phyloP scores from a whole-genome alignment of 2,113 vertebrate species.

The Urocolius indicus region DNA sequence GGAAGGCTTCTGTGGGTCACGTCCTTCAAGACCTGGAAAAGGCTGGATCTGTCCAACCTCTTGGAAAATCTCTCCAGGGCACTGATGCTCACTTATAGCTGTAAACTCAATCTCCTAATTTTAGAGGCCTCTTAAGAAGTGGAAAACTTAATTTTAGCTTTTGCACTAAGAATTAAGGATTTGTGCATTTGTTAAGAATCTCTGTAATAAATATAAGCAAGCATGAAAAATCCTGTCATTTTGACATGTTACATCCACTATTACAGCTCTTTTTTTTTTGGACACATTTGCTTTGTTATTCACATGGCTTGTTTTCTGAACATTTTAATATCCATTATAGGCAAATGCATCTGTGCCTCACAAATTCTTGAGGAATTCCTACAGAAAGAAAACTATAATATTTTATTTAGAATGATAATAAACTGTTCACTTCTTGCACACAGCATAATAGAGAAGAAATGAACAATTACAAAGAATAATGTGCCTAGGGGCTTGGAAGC shows the following conservation, averaged over 20 bases:
- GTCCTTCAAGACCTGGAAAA: slow-evolving; percentile 53
- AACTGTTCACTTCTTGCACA: neutral
- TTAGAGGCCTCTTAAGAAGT: neutral
- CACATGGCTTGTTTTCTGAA: neutral
- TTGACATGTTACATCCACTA: neutral
- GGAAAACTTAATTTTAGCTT: neutral
- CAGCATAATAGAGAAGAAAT: neutral
- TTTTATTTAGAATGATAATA: neutral
- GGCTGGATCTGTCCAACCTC: neutral
- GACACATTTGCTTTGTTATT: neutral
- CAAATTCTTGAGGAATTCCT: neutral
- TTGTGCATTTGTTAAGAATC: neutral
- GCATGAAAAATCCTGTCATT: neutral
- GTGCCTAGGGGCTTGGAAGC: neutral
- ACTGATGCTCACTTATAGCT: neutral
- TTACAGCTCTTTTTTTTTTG: neutral
- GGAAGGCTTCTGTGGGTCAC: neutral
- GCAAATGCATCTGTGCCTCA: neutral
- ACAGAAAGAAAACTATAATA: neutral
- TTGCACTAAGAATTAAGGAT: neutral
- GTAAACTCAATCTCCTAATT: neutral
- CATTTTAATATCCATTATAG: neutral
- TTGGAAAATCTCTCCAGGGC: slow-evolving; percentile 66
- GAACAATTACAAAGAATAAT: neutral
- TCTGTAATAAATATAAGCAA: neutral